These are phyloP conservation scores for Heliocidaris tuberculata DNA, from an alignment of 35 echinoderm and acorn worm species.

Conservation along the genomic window DNA sequence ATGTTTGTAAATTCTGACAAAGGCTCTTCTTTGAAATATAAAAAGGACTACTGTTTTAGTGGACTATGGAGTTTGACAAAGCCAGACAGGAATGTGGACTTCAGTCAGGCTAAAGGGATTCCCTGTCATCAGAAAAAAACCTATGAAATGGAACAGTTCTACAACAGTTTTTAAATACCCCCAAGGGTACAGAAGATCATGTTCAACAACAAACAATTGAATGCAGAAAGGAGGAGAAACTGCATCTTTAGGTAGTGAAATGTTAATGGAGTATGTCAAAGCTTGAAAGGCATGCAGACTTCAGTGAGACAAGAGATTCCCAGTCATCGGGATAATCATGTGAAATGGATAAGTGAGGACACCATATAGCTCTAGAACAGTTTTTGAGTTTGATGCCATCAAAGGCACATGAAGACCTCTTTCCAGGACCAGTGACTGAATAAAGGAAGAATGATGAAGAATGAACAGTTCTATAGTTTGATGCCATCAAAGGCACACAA, in stretches of 20 bases:
- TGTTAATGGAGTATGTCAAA: too few relatives aligned
- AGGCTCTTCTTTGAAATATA: background rate
- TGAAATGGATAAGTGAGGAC: background rate
- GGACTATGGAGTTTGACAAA: slow-evolving; percentile 36
- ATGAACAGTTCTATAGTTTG: background rate
- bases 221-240: too few relatives aligned
- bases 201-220: background rate
- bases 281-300: too few relatives aligned
- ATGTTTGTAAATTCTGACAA: slow-evolving; percentile 3
- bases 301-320: too few relatives aligned
- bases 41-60: slow-evolving; percentile 10
- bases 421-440: background rate
- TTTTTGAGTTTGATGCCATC: too few relatives aligned
- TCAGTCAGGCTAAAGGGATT: slow-evolving; percentile 4
- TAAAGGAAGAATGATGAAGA: too few relatives aligned
- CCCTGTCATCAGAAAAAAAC: background rate
- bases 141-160: background rate
- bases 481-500: background rate
- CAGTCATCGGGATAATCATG: too few relatives aligned
- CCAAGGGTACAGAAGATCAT: background rate
- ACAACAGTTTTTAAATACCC: too few relatives aligned
- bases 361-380: background rate
- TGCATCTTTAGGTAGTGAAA: too few relatives aligned
- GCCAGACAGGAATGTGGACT: slow-evolving; percentile 11
- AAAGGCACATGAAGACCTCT: background rate